Conservation (phyloP, 2,113 vertebrate species). For the Alexandromys fortis region DNA sequence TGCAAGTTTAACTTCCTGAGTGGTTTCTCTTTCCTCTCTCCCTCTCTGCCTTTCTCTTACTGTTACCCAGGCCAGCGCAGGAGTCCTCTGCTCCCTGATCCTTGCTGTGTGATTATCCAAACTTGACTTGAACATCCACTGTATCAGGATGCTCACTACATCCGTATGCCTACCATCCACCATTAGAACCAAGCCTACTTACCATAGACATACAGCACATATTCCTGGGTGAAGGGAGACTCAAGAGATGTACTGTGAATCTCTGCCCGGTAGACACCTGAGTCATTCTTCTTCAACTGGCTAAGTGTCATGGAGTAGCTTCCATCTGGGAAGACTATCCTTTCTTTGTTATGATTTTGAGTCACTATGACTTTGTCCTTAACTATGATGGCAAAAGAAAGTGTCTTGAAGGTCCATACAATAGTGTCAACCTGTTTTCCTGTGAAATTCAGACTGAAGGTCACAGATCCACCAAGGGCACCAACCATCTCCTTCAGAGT, state of each 20-base stretch:
- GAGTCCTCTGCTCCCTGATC: background rate
- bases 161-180: background rate
- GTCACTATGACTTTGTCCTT: background rate
- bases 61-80: background rate
- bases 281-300: slow-evolving; percentile 66
- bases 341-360: slow-evolving; percentile 32
- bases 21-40: background rate
- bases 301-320: slow-evolving; percentile 54
- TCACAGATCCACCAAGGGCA: slow-evolving; percentile 63
- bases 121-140: background rate
- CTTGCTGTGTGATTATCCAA: background rate
- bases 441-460: slow-evolving; percentile 46
- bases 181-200: slow-evolving; percentile 9
- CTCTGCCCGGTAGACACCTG: slow-evolving; percentile 54
- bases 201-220: slow-evolving; percentile 70
- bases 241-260: background rate
- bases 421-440: background rate
- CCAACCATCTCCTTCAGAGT: slow-evolving; percentile 1
- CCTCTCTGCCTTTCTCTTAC: background rate
- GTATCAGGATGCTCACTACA: background rate
- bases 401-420: slow-evolving; percentile 59
- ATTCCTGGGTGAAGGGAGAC: background rate
- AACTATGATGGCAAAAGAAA: background rate
- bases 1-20: background rate
- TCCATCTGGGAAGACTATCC: background rate